A percentile compares a stretch with the other conserved stretches of the same genome.
These are phyloP conservation scores for Zaprionus davidi DNA, from an alignment of 1,140 invertebrate species.

Conservation along the genomic window DNA sequence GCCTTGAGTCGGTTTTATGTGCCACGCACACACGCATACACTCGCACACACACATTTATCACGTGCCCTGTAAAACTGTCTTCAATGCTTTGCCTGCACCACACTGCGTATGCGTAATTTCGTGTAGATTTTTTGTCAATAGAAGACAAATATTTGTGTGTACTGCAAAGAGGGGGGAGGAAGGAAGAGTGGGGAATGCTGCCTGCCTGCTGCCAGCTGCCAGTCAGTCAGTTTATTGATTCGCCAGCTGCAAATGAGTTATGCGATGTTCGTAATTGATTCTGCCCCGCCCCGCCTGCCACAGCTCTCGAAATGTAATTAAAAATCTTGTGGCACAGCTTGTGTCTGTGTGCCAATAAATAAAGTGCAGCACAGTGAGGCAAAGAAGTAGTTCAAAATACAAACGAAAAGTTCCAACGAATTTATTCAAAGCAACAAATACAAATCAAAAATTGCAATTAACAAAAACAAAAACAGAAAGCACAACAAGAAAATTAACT, in stretches of 20 bases:
- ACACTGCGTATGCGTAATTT: slow-evolving; percentile 55
- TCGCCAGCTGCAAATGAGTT: slow-evolving; percentile 28
- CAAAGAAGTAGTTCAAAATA: slow-evolving; percentile 24
- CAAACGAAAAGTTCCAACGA: slow-evolving; percentile 16
- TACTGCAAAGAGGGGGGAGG: not conserved
- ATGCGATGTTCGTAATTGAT: slow-evolving; percentile 41
- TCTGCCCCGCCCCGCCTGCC: slow-evolving; percentile 17
- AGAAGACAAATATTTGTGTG: slow-evolving; percentile 56
- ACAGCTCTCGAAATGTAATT: slow-evolving; percentile 38
- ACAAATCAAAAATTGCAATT: slow-evolving; percentile 31
- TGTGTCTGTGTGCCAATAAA: slow-evolving; percentile 29
- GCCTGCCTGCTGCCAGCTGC: slow-evolving; percentile 12
- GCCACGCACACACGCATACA: slow-evolving; percentile 2
- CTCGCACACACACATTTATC: not conserved
- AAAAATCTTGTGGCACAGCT: slow-evolving; percentile 36
- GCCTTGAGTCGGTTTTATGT: not conserved
- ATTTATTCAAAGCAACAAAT: slow-evolving; percentile 27
- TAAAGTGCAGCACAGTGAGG: slow-evolving; percentile 30
- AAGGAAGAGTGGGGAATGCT: no score
- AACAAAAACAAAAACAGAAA: slow-evolving; percentile 36
- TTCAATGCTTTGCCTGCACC: not conserved
- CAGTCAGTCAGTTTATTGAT: slow-evolving; percentile 46
- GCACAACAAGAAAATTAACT: slow-evolving; percentile 1
- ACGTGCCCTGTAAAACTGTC: slow-evolving; percentile 16
- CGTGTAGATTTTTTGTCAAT: slow-evolving; percentile 41